phyloP scores from a whole-genome alignment of 2,113 vertebrate species.

The Salvelinus sp. region DNA sequence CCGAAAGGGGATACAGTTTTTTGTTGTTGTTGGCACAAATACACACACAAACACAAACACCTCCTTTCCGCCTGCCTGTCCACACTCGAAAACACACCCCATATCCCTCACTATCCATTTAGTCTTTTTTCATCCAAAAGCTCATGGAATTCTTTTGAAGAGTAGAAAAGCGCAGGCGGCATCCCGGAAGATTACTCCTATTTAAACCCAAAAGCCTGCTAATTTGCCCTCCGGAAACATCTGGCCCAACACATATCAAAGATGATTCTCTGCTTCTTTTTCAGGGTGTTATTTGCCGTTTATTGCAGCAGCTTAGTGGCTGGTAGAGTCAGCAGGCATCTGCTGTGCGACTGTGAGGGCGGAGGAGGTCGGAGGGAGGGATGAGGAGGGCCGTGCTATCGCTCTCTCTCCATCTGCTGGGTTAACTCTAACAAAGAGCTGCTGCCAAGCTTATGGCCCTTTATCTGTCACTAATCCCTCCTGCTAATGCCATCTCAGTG shows the following conservation, averaged over 20 bases:
- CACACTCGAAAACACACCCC: constrained; percentile 9
- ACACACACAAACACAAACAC: not conserved
- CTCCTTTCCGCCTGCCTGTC: no score
- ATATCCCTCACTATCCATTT: not conserved
- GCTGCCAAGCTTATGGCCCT: constrained; percentile 70
- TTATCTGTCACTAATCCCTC: constrained; percentile 75
- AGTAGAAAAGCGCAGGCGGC: constrained; percentile 18
- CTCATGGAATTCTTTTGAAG: constrained; percentile 43
- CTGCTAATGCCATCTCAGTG: constrained; percentile 75
- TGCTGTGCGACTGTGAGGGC: constrained; percentile 28
- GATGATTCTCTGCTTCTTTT: constrained; percentile 44
- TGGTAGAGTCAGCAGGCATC: constrained; percentile 50
- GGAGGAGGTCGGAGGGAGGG: not conserved
- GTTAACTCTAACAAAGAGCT: constrained; percentile 75
- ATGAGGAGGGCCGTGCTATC: constrained; percentile 37
- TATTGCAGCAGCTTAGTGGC: constrained; percentile 62
- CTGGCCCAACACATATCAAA: constrained; percentile 55
- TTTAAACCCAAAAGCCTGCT: constrained; percentile 58
- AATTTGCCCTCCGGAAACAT: constrained; percentile 64
- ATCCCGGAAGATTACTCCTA: constrained; percentile 51
- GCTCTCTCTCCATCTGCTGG: constrained; percentile 43
- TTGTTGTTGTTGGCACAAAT: constrained; percentile 1
- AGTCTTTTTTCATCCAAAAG: constrained; percentile 30
- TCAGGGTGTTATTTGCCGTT: constrained; percentile 64
- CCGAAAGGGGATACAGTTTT: constrained; percentile 17